phyloP scores from a whole-genome alignment of 2,797 vertebrate species.

The Podargus strigoides region DNA sequence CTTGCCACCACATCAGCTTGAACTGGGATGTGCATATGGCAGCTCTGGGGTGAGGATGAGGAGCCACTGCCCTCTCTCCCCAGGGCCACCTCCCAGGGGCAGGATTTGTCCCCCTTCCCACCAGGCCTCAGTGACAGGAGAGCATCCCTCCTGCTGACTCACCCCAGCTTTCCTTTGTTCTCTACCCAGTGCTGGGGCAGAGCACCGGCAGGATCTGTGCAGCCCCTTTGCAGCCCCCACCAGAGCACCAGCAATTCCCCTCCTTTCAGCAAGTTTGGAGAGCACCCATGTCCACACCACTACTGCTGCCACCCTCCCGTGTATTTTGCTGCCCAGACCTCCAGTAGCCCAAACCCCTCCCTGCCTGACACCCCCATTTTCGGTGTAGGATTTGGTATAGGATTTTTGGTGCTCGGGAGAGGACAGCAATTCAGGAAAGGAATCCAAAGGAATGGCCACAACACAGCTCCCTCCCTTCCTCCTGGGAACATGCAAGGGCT shows the following conservation, averaged over 20 bases:
- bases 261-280: not conserved
- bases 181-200: not conserved
- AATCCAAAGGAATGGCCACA: not conserved
- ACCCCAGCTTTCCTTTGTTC: slow-evolving; percentile 28
- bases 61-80: not conserved
- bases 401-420: not conserved
- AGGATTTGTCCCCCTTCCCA: not conserved
- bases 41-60: not conserved
- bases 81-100: not conserved
- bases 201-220: rapidly evolving
- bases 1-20: rapidly evolving
- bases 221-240: not conserved
- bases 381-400: too few species aligned
- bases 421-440: not conserved
- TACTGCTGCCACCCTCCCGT: rapidly evolving
- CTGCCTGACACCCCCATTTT: rapidly evolving
- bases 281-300: not conserved
- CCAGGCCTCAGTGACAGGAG: not conserved
- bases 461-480: not conserved
- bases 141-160: slow-evolving; percentile 48
- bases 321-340: not conserved
- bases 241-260: not conserved
- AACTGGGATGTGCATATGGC: rapidly evolving
- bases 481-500: not conserved
- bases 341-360: not conserved